Evolutionary conservation across 2,113 vertebrate genomes (phyloP).

Genomic region (Campylomormyrus tamandua): DNA sequence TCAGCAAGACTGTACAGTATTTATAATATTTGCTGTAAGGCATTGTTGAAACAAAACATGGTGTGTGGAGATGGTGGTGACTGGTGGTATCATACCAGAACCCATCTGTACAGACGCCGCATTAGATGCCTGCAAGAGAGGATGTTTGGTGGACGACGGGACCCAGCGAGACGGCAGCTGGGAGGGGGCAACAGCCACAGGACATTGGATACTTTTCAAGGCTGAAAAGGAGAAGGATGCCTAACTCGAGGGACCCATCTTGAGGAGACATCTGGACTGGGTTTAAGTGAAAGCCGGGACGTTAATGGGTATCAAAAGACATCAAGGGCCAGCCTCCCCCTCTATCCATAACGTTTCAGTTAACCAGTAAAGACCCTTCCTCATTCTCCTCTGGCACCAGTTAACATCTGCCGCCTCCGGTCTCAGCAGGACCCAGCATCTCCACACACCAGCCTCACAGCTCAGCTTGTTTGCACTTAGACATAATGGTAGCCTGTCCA

Average conservation of each 20-base stretch:
- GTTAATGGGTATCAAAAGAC: conserved; percentile 20
- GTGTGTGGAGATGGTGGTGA: background rate
- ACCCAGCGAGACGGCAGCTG: conserved; percentile 11
- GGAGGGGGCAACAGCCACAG: background rate
- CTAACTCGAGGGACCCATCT: background rate
- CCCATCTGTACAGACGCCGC: background rate
- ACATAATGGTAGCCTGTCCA: background rate
- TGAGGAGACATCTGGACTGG: conserved; percentile 28
- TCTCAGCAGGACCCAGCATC: background rate
- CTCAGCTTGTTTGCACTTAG: background rate
- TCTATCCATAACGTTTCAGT: background rate
- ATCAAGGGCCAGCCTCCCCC: background rate
- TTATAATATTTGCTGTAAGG: background rate
- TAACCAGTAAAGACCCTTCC: background rate
- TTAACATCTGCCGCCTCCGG: background rate
- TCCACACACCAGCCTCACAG: background rate
- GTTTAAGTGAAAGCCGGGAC: conserved; percentile 3
- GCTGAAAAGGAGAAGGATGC: background rate
- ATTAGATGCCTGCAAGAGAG: background rate
- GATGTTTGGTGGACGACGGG: background rate
- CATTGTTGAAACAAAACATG: background rate
- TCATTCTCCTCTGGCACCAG: background rate
- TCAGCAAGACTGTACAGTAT: background rate
- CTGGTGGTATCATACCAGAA: background rate
- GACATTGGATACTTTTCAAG: conserved; percentile 7